These are phyloP conservation scores for Drosophila dunni DNA, from an alignment of 1,140 invertebrate genomes.

Conservation along the genomic window DNA sequence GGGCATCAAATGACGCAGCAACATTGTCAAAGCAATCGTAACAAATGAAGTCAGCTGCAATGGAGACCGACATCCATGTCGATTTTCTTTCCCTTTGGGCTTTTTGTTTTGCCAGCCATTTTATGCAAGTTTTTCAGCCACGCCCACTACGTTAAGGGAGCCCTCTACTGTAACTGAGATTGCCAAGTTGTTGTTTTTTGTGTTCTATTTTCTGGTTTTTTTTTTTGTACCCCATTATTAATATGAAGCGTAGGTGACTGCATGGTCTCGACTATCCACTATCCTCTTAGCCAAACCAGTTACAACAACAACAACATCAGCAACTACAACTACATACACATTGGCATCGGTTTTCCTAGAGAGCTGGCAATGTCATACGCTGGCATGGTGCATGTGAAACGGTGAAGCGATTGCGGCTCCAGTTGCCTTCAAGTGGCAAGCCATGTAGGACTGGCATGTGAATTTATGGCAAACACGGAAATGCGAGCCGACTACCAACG, in stretches of 20 bases:
- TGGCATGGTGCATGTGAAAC: slow-evolving; percentile 39
- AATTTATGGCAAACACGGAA: slow-evolving; percentile 78
- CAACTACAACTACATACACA: neutral
- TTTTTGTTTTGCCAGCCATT: slow-evolving; percentile 30
- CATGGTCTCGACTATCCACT: slow-evolving; percentile 16
- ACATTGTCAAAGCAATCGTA: slow-evolving; percentile 81
- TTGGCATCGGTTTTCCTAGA: slow-evolving; percentile 25
- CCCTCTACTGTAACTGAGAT: neutral
- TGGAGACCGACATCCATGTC: slow-evolving; percentile 4
- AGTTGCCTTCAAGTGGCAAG: slow-evolving; percentile 71
- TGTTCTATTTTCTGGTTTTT: neutral
- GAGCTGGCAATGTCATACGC: slow-evolving; percentile 43
- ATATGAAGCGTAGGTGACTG: slow-evolving; percentile 42
- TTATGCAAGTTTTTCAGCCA: slow-evolving; percentile 36
- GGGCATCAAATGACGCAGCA: slow-evolving; percentile 79
- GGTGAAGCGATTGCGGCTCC: slow-evolving; percentile 44
- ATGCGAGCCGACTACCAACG: slow-evolving; percentile 62
- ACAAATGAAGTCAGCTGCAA: slow-evolving; percentile 71
- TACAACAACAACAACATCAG: too few species aligned
- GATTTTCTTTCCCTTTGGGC: slow-evolving; percentile 1
- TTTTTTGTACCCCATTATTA: slow-evolving; percentile 46
- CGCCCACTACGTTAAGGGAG: neutral
- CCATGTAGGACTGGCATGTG: slow-evolving; percentile 44
- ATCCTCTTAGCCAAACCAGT: neutral
- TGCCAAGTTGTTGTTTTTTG: slow-evolving; percentile 2